phyloP scores from a whole-genome alignment of 2,888 invertebrate genomes.

The Pachymerium ferrugineum region DNA sequence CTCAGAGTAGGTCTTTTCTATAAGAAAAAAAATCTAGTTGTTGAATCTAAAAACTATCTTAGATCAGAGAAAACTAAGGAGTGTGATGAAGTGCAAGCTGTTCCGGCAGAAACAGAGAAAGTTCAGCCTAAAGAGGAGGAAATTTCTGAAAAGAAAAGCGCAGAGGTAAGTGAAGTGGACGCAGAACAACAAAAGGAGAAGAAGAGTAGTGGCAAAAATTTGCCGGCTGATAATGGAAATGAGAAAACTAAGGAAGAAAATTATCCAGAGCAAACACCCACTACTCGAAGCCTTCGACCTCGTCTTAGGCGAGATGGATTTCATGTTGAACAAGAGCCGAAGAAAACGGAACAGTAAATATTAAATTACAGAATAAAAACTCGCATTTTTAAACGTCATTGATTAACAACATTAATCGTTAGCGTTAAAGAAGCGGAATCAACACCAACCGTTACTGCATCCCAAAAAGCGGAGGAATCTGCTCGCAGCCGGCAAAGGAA shows the following conservation, averaged over 20 bases:
- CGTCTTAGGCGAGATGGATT: not conserved
- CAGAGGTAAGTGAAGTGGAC: not conserved
- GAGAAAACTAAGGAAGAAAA: not conserved
- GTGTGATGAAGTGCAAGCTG: no score
- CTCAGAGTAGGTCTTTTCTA: not conserved
- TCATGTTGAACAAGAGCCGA: not conserved
- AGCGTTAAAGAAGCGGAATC: no score
- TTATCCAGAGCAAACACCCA: not conserved
- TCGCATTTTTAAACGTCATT: no score
- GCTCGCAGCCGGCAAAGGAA: not conserved
- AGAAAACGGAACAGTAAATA: not conserved
- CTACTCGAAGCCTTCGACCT: not conserved
- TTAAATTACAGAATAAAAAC: not conserved
- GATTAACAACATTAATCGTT: no score
- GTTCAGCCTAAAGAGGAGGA: not conserved
- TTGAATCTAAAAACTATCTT: no score
- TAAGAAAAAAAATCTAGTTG: no score
- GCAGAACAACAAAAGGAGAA: not conserved
- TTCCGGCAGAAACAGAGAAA: not conserved
- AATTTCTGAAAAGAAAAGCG: not conserved
- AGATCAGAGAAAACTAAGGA: no score
- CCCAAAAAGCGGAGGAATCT: not conserved
- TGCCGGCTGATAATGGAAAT: not conserved
- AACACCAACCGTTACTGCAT: no score
- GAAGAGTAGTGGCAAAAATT: not conserved